Conservation (phyloP, 2,888 invertebrate species). For the Ypsolopha scabrella region DNA sequence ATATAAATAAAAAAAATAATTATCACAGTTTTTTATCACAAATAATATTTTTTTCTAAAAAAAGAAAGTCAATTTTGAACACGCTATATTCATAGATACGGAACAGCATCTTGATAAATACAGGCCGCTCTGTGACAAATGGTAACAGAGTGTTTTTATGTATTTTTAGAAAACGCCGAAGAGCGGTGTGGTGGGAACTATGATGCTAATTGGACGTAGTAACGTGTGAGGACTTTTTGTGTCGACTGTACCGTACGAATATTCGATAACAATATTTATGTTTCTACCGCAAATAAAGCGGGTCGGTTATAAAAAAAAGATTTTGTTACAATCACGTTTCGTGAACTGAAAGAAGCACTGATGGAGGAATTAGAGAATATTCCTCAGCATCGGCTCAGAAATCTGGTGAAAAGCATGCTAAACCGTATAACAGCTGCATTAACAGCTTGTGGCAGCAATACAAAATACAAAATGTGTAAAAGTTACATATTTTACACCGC, state of each 20-base stretch:
- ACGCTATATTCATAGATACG: constrained; percentile 6
- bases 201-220: constrained; percentile 54
- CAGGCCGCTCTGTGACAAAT: constrained; percentile 64
- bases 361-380: no score
- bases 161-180: constrained; percentile 56
- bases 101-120: constrained; percentile 58
- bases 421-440: no score
- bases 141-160: constrained; percentile 64
- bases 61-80: neutral
- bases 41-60: neutral
- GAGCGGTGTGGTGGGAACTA: constrained; percentile 23
- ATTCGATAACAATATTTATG: no score
- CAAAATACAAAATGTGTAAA: no score
- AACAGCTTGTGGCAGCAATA: no score
- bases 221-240: neutral
- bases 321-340: no score
- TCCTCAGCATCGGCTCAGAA: no score
- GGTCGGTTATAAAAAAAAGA: no score
- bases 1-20: constrained; percentile 4
- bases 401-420: no score
- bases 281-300: no score
- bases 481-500: no score
- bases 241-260: neutral
- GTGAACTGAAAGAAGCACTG: no score
- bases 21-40: neutral